Conservation (phyloP, 92 coral and sea anemone genomes). For the Porites evermanni region DNA sequence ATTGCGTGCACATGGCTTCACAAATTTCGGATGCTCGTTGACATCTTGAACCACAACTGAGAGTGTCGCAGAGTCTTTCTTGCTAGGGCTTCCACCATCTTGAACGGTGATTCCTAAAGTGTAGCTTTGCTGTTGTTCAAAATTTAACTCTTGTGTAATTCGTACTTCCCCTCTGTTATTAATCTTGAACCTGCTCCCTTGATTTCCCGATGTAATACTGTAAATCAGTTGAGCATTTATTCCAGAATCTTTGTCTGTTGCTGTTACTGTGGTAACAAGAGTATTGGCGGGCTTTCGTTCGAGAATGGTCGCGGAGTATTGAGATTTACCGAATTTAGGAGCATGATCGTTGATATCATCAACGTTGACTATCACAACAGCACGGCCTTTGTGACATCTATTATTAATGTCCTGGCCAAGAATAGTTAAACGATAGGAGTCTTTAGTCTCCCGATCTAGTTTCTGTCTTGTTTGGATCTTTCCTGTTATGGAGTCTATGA, state of each 20-base stretch:
- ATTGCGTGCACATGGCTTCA: slow-evolving; percentile 44
- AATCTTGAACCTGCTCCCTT: slow-evolving; percentile 51
- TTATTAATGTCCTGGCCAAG: slow-evolving; percentile 62
- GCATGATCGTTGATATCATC: slow-evolving; percentile 71
- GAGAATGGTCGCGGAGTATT: slow-evolving; percentile 48
- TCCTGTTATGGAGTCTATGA: slow-evolving; percentile 57
- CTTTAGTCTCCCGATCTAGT: slow-evolving; percentile 72
- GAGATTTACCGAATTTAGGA: slow-evolving; percentile 47
- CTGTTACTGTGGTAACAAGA: slow-evolving; percentile 62
- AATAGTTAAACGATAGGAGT: slow-evolving; percentile 70
- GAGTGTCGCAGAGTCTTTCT: slow-evolving; percentile 45
- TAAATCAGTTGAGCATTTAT: slow-evolving; percentile 57
- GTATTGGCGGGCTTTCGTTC: slow-evolving; percentile 65
- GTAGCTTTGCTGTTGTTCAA: slow-evolving; percentile 63
- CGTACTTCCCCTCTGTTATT: slow-evolving; percentile 60
- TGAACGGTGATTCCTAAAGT: slow-evolving; percentile 62
- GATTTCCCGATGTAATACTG: slow-evolving; percentile 49
- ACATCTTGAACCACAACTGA: slow-evolving; percentile 62
- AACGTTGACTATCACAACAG: slow-evolving; percentile 68
- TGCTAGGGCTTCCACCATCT: slow-evolving; percentile 70
- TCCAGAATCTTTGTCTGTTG: slow-evolving; percentile 75
- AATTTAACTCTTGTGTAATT: slow-evolving; percentile 66
- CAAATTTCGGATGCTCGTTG: slow-evolving; percentile 80
- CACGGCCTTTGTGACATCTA: slow-evolving; percentile 89
- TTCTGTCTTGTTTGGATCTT: slow-evolving; percentile 43